Base-by-base conservation (phyloP, 2,797 vertebrate species). In the Gobionotothen gibberifrons region DNA sequence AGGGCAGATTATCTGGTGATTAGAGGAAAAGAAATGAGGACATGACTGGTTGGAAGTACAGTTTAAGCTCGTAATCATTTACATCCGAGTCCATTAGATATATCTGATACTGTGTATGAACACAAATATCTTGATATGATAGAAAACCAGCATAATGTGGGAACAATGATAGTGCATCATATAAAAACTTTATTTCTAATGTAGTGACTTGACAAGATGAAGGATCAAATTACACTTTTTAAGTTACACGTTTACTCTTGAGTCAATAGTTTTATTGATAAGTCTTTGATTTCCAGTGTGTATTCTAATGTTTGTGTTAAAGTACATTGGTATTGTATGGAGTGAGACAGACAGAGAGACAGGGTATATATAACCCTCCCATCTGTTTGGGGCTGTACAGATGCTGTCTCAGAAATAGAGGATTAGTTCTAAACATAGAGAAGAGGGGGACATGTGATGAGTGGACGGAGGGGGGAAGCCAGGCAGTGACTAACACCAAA, bases 361-460 rank as follows among this genome's bases (percentile, higher is more conserved):
- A 49, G 58, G 55, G 76, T 83, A 88, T 86, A 89, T 87, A 83
- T 85, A 89, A 84, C 82, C 77, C 59, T 69, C 70, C 81, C 85
- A 87, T 89, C 87, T 92, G 87, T 76, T 52, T 79, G 3, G 66
- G 66, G 69, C 69, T 71, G 80, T 87, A 70, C 89, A 92, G 85
- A 90, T 89, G 85, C 89, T 88, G 84, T 88, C 87, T 88, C 81
- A 85, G 76, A 92, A 91, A 88, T 85, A 71, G 75, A 72, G 86
- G 88, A 92, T 91, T 90, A 87, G 72, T n/a, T 85, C 89, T 90
- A 87, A 89, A 92, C 72, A 86, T 87, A 87, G 84, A 83, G 76
- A 67, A 54, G 74, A 72, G 57, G 51, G 78, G 81, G 70, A 21
- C 59, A 79, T 77, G 74, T 62, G 78, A 79, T 59, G 81, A 81